A percentile compares a stretch with the other conserved stretches of the same genome.
phyloP scores from a whole-genome alignment of 2,113 vertebrate species.

The Cochlearius cochlearius region DNA sequence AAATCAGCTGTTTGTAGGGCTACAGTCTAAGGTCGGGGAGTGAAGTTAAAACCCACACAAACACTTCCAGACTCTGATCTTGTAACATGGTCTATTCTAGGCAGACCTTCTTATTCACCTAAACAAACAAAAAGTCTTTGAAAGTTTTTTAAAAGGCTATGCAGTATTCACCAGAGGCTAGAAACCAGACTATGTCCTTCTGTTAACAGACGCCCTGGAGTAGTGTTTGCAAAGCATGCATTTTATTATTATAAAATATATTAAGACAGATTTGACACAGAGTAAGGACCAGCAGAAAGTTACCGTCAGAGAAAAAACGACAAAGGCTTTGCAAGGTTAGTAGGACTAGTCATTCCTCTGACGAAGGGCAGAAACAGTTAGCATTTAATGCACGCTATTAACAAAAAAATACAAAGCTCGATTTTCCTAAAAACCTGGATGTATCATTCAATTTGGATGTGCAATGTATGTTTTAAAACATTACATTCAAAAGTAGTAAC shows the following conservation, averaged over 20 bases:
- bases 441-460: not conserved
- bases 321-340: not conserved
- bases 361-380: not conserved
- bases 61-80: not conserved
- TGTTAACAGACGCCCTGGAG: not conserved
- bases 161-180: not conserved
- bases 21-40: not conserved
- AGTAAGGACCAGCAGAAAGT: not conserved
- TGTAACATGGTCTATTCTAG: not conserved
- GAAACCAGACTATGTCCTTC: not conserved
- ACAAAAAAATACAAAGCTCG: not conserved
- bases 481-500: not conserved
- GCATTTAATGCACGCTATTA: not conserved
- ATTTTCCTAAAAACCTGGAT: not conserved
- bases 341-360: not conserved
- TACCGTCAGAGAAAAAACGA: not conserved
- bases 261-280: not conserved
- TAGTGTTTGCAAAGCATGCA: not conserved
- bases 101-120: not conserved
- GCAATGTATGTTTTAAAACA: slow-evolving; percentile 21
- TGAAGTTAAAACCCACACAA: not conserved
- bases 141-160: not conserved
- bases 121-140: not conserved
- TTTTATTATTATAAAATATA: not conserved
- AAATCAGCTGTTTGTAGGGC: not conserved